These are phyloP conservation scores for Latheticus oryzae DNA, from an alignment of 2,888 invertebrate species.

Conservation along the genomic window DNA sequence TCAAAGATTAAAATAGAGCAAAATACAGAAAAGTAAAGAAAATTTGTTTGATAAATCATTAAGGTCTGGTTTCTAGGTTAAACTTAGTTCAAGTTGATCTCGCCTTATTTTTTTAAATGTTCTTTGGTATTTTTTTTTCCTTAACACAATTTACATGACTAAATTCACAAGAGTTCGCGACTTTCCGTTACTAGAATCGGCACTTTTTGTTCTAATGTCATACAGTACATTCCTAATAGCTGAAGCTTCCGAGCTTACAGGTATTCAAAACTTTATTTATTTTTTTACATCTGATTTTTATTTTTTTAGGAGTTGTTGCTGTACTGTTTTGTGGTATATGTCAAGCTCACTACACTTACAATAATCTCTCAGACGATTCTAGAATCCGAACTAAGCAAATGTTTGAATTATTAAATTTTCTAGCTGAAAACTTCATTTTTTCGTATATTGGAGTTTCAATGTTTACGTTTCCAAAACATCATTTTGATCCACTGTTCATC, in stretches of 20 bases:
- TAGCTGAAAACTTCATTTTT: conserved; percentile 98
- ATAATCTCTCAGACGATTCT: conserved; percentile 91
- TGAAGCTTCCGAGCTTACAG: conserved; percentile 95
- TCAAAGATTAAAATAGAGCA: no score
- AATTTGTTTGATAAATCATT: no score
- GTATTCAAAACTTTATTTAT: conserved; percentile 64
- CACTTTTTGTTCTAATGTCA: conserved; percentile 97
- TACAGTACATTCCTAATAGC: conserved; percentile 97
- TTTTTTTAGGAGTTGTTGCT: conserved; percentile 85
- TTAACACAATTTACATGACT: conserved; percentile 74
- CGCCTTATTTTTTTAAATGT: conserved; percentile 5
- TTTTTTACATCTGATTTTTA: not conserved
- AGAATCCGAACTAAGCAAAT: conserved; percentile 89
- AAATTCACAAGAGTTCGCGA: conserved; percentile 95
- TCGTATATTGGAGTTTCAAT: conserved; percentile 98
- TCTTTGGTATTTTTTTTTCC: no score
- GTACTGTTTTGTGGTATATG: conserved; percentile 98
- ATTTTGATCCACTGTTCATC: conserved; percentile 93
- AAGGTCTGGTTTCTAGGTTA: no score
- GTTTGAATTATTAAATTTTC: conserved; percentile 93
- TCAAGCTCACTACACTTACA: conserved; percentile 99
- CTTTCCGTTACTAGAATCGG: conserved; percentile 94
- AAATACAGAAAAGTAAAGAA: no score
- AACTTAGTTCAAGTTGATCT: no score
- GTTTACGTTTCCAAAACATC: conserved; percentile 97